phyloP scores from a whole-genome alignment of 2,113 vertebrate genomes.

The Meles meles region DNA sequence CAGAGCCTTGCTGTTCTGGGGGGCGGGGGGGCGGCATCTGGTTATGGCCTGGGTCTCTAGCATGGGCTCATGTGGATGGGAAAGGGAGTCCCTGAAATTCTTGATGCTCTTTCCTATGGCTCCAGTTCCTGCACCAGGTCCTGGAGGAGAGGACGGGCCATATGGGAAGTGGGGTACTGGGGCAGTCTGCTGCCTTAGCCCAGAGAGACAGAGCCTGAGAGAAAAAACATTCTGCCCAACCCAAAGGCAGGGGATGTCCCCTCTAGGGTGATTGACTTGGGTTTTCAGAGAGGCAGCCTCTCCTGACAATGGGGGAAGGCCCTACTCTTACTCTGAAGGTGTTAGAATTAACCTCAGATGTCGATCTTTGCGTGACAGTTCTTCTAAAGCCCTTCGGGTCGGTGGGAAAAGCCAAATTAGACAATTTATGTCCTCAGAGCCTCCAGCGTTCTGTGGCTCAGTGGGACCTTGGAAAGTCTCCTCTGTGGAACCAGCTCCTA shows the following conservation, averaged over 20 bases:
- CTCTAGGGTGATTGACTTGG: neutral
- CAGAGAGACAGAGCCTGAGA: neutral
- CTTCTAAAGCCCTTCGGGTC: neutral
- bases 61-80: neutral
- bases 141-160: neutral
- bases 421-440: neutral
- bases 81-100: neutral
- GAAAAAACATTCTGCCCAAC: neutral
- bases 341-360: neutral
- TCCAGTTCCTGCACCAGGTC: neutral
- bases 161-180: neutral
- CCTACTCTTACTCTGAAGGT: neutral
- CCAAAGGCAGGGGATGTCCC: neutral
- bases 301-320: neutral
- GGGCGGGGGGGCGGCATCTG: neutral
- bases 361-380: neutral
- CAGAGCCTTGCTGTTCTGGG: fast-evolving
- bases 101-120: neutral
- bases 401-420: neutral
- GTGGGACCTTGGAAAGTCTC: neutral
- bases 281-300: neutral
- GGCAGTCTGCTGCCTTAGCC: neutral
- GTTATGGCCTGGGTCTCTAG: neutral
- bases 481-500: neutral
- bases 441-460: neutral